Base-by-base conservation (phyloP, 2,113 vertebrate genomes). In the Monarcha castaneiventris region DNA sequence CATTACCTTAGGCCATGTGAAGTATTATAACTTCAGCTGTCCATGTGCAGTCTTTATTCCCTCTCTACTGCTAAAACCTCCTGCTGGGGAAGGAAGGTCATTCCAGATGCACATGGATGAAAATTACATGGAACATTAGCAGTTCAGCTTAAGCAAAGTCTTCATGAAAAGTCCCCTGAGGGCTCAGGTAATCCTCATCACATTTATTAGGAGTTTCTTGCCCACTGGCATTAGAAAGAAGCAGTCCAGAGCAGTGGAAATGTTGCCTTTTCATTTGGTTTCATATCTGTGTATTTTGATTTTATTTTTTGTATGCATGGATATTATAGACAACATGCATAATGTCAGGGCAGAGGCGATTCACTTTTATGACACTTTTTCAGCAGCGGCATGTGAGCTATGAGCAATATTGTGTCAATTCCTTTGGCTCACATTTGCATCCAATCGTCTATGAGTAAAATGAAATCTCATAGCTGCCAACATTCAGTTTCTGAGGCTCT, bases 301-400 rank as follows among this genome's bases (percentile, higher is more conserved):
- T 83, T 88, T 63, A 33, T 62, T 91, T 94, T 94, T 85, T 56
- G 16, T 39, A 27, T 69, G 56, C 26, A 29, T 32, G 21, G 39
- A 55, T 56, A 62, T 80, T 84, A 81, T 16, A 83, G 39, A 49
- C 84, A 67, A 46, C 25, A 63, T 32, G 64, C 95, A 90, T 83
- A 66, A 90, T 81, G 32, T 89, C 69, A 76, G 79, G 78, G 62
- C 48, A 95, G 49, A 79, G 74, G 80, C 59, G 77, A 84, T 73
- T 84, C 64, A 89, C 93, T 97, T 96, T 88, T 77, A 78, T 96
- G 80, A 87, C 49, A 55, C 37, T 55, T 88, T 41, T 68, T 82
- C 72, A 39, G 22, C 52, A 71, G 32, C 88, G 13, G 12, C 52
- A 39, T 82, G 63, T 93, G 61, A 93, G 62, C 91, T 63, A 82